phyloP scores from a whole-genome alignment of 2,113 vertebrate genomes.

The Menidia beryllina region DNA sequence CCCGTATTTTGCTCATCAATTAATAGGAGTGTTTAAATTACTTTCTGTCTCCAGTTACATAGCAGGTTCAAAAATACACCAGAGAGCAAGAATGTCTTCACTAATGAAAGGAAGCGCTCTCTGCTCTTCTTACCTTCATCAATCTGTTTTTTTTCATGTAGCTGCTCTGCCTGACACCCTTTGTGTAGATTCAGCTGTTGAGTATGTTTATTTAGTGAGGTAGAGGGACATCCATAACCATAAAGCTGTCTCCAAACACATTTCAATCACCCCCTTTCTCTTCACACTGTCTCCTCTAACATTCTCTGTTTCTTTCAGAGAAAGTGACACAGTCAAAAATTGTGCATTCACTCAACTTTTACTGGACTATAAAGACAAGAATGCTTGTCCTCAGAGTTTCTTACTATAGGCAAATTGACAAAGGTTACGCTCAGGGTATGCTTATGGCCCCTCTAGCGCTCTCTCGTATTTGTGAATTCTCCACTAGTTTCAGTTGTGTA shows the following conservation, averaged over 20 bases:
- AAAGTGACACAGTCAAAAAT: background rate
- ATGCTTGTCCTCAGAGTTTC: constrained; percentile 14
- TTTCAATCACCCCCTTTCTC: constrained; percentile 46
- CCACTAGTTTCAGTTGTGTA: constrained; percentile 13
- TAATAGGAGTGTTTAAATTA: constrained; percentile 56
- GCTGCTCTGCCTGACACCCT: constrained; percentile 34
- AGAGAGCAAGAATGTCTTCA: constrained; percentile 37
- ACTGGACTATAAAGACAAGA: constrained; percentile 2
- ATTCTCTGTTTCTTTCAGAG: constrained; percentile 24
- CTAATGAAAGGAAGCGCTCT: constrained; percentile 38
- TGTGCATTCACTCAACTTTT: constrained; percentile 16
- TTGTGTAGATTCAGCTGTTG: constrained; percentile 52
- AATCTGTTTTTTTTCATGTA: constrained; percentile 47
- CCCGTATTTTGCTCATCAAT: constrained; percentile 64
- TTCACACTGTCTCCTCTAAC: constrained; percentile 42
- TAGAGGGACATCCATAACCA: constrained; percentile 59
- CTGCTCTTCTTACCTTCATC: constrained; percentile 58
- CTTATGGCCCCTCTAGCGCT: background rate
- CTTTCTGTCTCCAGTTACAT: constrained; percentile 61
- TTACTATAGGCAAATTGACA: constrained; percentile 12
- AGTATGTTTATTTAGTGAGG: constrained; percentile 60
- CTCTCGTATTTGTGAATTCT: constrained; percentile 5
- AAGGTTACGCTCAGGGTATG: background rate
- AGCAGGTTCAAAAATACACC: background rate
- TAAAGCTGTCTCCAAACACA: constrained; percentile 61